Conservation (phyloP, 2,113 vertebrate species). For the Chamaetylas fuelleborni region DNA sequence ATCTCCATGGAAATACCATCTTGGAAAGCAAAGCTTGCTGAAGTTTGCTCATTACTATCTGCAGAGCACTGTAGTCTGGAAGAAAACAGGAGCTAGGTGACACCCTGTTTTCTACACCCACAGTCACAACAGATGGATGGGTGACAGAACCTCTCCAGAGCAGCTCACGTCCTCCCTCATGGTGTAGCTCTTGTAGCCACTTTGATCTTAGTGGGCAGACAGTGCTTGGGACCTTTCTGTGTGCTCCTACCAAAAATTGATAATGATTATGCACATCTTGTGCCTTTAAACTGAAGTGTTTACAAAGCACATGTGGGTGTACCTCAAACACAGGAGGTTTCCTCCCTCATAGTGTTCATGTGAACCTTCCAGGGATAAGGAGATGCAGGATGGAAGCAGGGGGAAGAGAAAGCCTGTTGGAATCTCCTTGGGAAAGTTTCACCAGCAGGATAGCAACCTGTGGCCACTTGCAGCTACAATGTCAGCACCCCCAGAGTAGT, state of each 20-base stretch:
- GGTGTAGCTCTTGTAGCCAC: not conserved
- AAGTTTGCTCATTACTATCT: not conserved
- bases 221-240: not conserved
- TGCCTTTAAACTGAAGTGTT: not conserved
- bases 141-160: not conserved
- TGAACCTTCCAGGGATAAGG: not conserved
- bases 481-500: not conserved
- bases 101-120: not conserved
- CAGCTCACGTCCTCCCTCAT: not conserved
- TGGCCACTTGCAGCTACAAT: not conserved
- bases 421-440: not conserved
- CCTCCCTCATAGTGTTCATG: not conserved
- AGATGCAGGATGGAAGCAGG: not conserved
- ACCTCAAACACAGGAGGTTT: not conserved
- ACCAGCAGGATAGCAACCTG: not conserved
- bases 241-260: not conserved
- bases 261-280: not conserved
- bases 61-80: not conserved
- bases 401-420: not conserved
- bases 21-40: conserved; percentile 3
- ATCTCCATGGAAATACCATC: conserved; percentile 53
- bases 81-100: not conserved
- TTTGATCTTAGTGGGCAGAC: not conserved
- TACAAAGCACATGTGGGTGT: not conserved
- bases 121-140: not conserved